Evolutionary conservation across 2,113 vertebrate genomes (phyloP), one percentile per base, ranked within the genome.

Genomic region (Pelusios castaneus): DNA sequence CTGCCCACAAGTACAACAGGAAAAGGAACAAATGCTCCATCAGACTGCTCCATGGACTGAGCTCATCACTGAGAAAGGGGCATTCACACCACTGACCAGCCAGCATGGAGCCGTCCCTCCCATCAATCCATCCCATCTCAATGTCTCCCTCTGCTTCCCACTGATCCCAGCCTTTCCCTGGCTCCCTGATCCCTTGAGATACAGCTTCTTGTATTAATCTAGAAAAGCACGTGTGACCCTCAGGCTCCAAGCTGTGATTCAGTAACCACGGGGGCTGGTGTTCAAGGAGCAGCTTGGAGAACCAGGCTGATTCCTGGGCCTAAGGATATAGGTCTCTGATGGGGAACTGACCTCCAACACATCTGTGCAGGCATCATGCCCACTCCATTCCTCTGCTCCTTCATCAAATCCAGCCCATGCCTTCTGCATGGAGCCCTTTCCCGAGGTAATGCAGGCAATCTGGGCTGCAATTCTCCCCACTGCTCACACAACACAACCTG

Each of bases 11-110:
- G 89, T 97, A 95, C 93, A 97, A 97, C 97, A 98, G 97, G 97
- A 98, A 98, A 97, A 97, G 97, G 96, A 98, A 94, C 95, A 90
- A 95, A 75, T 83, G 94, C 81, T 97, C 87, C 19, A 88, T 84
- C 93, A 0, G 14, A 96, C 93, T 95, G 92, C 63, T 80, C 80
- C 70, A 34, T 25, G 29, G 47, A 52, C 76, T 21, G 41, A 52
- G 43, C 31, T 31, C 5, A 5, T 91, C 8, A 91, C 0, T 0
- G 87, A 63, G 93, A 94, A 92, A 93, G 96, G 95, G 95, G 95
- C 84, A 7, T 87, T 80, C 94, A 63, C 0, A 41, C 60, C 47
- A 88, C 82, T 90, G 93, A 90, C 89, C 85, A 87, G 93, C 86
- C 90, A 85, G 80, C 8, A 8, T 79, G 8, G 80, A 85, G 81